phyloP scores from a whole-genome alignment of 2,797 vertebrate genomes.

The Xiphorhynchus erythropygius region DNA sequence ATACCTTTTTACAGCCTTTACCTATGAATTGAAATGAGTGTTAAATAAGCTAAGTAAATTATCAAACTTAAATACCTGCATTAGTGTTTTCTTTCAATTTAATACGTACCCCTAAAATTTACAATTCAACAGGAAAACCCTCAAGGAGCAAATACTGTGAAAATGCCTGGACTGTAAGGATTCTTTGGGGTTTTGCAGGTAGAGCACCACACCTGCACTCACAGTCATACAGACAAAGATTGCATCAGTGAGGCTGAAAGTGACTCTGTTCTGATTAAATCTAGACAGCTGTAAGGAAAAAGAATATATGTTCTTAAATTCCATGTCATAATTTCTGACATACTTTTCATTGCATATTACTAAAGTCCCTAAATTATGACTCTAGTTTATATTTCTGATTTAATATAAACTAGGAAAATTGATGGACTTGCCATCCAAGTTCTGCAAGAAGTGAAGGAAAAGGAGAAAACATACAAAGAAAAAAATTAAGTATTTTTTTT shows the following conservation, averaged over 20 bases:
- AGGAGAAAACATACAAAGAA: background rate
- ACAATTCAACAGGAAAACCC: background rate
- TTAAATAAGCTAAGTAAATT: background rate
- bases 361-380: background rate
- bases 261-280: background rate
- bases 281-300: background rate
- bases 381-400: background rate
- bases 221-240: background rate
- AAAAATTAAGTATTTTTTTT: background rate
- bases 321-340: background rate
- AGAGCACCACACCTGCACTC: too few relatives aligned
- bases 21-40: background rate
- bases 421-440: background rate
- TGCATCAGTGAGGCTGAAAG: background rate
- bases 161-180: accelerated
- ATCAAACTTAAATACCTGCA: background rate
- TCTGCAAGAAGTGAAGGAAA: background rate
- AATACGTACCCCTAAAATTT: background rate
- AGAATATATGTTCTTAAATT: background rate
- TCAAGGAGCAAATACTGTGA: background rate
- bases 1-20: background rate
- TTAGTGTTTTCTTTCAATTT: background rate
- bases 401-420: background rate
- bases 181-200: background rate
- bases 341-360: background rate